Evolutionary conservation across 2,888 invertebrate species (phyloP), one percentile per base, ranked within the genome.

Genomic region (Ectemnius continuus): DNA sequence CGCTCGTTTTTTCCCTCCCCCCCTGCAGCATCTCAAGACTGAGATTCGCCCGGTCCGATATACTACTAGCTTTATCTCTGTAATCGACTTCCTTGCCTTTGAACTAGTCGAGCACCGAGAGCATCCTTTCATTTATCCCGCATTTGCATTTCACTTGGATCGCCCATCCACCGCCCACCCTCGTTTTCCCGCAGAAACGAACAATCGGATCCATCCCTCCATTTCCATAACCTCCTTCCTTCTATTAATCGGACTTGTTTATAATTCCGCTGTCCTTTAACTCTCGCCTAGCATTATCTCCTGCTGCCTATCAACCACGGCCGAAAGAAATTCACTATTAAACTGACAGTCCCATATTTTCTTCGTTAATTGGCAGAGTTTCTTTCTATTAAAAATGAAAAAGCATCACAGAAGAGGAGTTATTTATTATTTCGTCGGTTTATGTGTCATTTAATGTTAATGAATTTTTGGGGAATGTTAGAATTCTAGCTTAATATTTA

Each of bases 101-200:
- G 57, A 64, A 46, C 18, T 52, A 26, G 36, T 48, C 58, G 52
- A 13, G 46, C 56, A 60, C 47, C 28, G 59, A 70, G 57, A 5
- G n/a, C 46, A 45, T 66, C 70, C 59, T 70, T 60, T 67, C 66
- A 62, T 62, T 62, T 60, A 67, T 62, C 45, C 48, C 45, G 58
- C 59, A 70, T 70, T 70, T 74, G 59, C 59, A 70, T 70, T 70
- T 63, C 59, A 48, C n/a, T 16, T 28, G 28, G 47, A n/a, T n/a
- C n/a, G n/a, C n/a, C n/a, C n/a, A n/a, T n/a, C n/a, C n/a, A n/a
- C n/a, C n/a, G n/a, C n/a, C n/a, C n/a, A n/a, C 36, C 36, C 2
- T 2, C n/a, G n/a, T 28, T 61, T 47, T 46, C 59, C 62, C 52
- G 61, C 48, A 46, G 61, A 70, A 62, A 52, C 62, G 63, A 63